A percentile compares a stretch with the other conserved stretches of the same genome.
phyloP scores from a whole-genome alignment of 2,888 invertebrate species.

The Aricia artaxerxes region DNA sequence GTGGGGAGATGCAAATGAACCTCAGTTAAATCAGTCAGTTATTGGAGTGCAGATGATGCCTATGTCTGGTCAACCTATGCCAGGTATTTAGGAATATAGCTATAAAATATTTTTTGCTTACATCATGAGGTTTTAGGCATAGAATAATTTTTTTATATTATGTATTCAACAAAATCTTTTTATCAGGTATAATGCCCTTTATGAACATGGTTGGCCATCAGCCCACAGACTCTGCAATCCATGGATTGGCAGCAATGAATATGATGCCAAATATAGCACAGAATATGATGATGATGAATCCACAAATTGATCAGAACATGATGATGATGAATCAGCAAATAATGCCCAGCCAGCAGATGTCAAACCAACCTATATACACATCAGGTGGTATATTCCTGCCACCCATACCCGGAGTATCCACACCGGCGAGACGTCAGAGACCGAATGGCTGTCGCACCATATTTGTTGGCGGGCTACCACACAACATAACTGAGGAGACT shows the following conservation, averaged over 20 bases:
- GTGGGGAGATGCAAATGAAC: slow-evolving; percentile 47
- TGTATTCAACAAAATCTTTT: slow-evolving; percentile 46
- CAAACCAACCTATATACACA: slow-evolving; percentile 26
- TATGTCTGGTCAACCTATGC: neutral
- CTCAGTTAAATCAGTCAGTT: slow-evolving; percentile 11
- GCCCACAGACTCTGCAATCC: slow-evolving; percentile 52
- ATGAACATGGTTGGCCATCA: slow-evolving; percentile 37
- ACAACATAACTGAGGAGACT: slow-evolving; percentile 88
- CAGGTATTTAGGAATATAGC: neutral
- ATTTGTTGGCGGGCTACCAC: slow-evolving; percentile 95
- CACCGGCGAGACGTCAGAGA: slow-evolving; percentile 89
- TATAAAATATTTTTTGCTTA: slow-evolving; percentile 40
- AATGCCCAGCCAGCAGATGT: slow-evolving; percentile 21
- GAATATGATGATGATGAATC: slow-evolving; percentile 76
- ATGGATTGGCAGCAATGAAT: slow-evolving; percentile 63
- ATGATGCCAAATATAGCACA: slow-evolving; percentile 77
- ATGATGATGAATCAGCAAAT: slow-evolving; percentile 60
- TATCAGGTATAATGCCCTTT: slow-evolving; percentile 41
- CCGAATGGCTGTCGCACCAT: slow-evolving; percentile 95
- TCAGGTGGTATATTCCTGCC: slow-evolving; percentile 87
- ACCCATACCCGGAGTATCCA: slow-evolving; percentile 89
- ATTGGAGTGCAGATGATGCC: slow-evolving; percentile 44
- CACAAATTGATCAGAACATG: slow-evolving; percentile 77
- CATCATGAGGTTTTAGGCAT: slow-evolving; percentile 35
- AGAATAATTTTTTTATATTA: slow-evolving; percentile 41